Percentiles rank a stretch among this genome's conserved stretches.
Evolutionary conservation across 1,140 invertebrate species (phyloP).

Genomic region (Heliothis virescens): DNA sequence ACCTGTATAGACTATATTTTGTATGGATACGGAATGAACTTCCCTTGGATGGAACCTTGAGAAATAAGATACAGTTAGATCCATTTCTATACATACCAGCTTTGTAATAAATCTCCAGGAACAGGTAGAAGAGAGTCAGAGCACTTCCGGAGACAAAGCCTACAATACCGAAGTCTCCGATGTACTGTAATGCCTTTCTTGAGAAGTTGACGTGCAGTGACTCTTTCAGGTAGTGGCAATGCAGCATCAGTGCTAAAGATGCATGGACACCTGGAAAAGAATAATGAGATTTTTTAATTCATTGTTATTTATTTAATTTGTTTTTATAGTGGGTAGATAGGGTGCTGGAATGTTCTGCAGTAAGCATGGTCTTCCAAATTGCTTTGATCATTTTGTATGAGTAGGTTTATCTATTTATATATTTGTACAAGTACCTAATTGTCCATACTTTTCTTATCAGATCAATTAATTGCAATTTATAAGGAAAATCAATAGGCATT

Average conservation of each 20-base stretch:
- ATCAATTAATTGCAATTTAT: background rate
- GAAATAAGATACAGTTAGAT: background rate
- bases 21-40: too few species aligned
- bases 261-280: constrained; percentile 73
- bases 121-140: constrained; percentile 74
- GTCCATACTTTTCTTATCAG: too few species aligned
- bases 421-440: too few species aligned
- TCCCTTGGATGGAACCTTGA: too few species aligned
- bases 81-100: constrained; percentile 61
- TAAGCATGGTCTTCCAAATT: too few species aligned
- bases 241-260: constrained; percentile 69
- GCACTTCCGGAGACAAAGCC: constrained; percentile 74
- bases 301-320: too few species aligned
- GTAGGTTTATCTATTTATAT: too few species aligned
- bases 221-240: constrained; percentile 76
- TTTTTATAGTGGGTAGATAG: too few species aligned
- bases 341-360: too few species aligned
- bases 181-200: constrained; percentile 73
- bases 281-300: constrained; percentile 5
- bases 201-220: constrained; percentile 80
- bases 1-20: too few species aligned
- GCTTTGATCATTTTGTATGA: too few species aligned
- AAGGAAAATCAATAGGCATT: background rate
- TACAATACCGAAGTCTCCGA: constrained; percentile 79
- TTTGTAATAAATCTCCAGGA: constrained; percentile 76